Conservation (phyloP, 2,797 vertebrate genomes). For the Megalops cyprinoides region DNA sequence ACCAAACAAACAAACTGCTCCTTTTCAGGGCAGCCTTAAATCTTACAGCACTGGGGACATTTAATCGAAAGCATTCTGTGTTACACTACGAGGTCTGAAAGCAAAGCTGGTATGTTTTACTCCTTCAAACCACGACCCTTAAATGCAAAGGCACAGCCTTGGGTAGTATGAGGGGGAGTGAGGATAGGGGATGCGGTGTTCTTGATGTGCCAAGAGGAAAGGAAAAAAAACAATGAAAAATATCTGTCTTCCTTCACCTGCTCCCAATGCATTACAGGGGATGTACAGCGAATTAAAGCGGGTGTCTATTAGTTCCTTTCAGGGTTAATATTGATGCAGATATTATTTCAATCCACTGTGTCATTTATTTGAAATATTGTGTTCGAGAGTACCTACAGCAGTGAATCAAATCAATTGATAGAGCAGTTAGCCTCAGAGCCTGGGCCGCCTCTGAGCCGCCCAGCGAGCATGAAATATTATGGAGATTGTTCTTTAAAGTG, state of each 20-base stretch:
- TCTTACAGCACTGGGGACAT: slow-evolving; percentile 75
- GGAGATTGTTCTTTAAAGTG: slow-evolving; percentile 99
- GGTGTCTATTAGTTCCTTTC: slow-evolving; percentile 95
- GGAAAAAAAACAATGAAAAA: slow-evolving; percentile 54
- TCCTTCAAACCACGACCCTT: slow-evolving; percentile 70
- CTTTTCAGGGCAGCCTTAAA: slow-evolving; percentile 71
- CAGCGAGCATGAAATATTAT: slow-evolving; percentile 98
- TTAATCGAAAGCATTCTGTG: slow-evolving; percentile 76
- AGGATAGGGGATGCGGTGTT: slow-evolving; percentile 30
- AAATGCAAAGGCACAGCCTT: slow-evolving; percentile 75
- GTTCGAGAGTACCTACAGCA: slow-evolving; percentile 89
- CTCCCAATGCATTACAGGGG: slow-evolving; percentile 83
- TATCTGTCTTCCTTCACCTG: slow-evolving; percentile 76
- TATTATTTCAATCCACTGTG: slow-evolving; percentile 98
- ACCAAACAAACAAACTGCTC: slow-evolving; percentile 66
- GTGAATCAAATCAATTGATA: slow-evolving; percentile 99
- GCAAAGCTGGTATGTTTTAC: slow-evolving; percentile 66
- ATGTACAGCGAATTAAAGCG: slow-evolving; percentile 90
- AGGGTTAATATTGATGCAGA: slow-evolving; percentile 99
- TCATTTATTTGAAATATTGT: slow-evolving; percentile 99
- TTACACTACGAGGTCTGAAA: slow-evolving; percentile 64
- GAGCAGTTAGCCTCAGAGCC: slow-evolving; percentile 93
- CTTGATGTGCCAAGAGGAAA: slow-evolving; percentile 36
- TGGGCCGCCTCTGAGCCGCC: slow-evolving; percentile 82
- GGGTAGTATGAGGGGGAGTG: background rate